Percentiles rank a stretch among this genome's conserved stretches.
These are phyloP conservation scores for Sarcophaga rosellei DNA, from an alignment of 2,888 invertebrate genomes.

Conservation along the genomic window DNA sequence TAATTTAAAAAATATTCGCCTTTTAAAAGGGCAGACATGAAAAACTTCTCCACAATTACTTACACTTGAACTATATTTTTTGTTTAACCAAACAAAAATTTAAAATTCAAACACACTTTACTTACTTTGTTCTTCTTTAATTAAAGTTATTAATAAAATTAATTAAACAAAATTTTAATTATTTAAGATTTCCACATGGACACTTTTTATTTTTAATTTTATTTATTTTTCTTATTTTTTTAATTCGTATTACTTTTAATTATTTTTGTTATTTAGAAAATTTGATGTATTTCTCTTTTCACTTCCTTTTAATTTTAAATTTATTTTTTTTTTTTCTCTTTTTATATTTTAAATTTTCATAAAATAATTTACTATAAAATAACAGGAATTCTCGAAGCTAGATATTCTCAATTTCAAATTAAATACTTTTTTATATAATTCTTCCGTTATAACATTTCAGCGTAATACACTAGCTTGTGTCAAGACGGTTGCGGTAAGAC, in stretches of 20 bases:
- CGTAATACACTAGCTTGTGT: conserved; percentile 35
- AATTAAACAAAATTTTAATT: background rate
- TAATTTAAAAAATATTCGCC: background rate
- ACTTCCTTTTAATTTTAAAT: background rate
- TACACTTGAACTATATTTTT: conserved; percentile 61
- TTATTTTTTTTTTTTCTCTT: background rate
- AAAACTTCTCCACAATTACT: conserved; percentile 13
- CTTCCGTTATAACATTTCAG: background rate
- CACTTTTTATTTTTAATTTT: background rate
- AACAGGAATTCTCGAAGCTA: background rate
- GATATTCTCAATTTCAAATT: background rate
- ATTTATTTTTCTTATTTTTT: conserved; percentile 2
- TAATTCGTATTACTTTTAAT: background rate
- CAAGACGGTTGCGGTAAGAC: conserved; percentile 59
- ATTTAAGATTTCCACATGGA: background rate
- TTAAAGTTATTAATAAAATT: background rate
- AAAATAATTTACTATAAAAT: background rate
- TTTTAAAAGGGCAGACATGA: conserved; percentile 28
- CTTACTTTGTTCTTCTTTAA: conserved; percentile 10
- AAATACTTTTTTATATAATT: background rate
- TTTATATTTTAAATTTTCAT: background rate
- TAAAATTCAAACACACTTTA: conserved; percentile 1
- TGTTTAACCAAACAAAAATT: background rate
- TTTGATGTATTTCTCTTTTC: background rate
- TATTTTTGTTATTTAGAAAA: background rate